A percentile compares a stretch with the other conserved stretches of the same genome.
Conservation (phyloP, 2,888 invertebrate genomes). For the Cyrtodaria siliqua region DNA sequence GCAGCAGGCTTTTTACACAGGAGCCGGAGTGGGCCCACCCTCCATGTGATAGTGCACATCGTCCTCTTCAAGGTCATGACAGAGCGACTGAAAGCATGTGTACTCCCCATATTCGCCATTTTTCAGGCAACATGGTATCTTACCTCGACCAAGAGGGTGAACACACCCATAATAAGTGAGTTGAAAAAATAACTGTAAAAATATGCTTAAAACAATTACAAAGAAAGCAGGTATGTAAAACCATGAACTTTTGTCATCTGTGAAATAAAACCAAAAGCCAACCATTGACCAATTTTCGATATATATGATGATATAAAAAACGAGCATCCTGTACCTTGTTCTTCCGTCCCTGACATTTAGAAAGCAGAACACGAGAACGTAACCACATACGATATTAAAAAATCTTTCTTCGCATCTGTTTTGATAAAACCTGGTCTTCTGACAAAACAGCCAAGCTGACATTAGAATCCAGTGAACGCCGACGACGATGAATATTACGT, state of each 20-base stretch:
- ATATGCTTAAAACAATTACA: slow-evolving; percentile 80
- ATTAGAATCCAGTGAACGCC: slow-evolving; percentile 85
- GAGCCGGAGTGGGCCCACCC: slow-evolving; percentile 20
- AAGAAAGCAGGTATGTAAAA: slow-evolving; percentile 83
- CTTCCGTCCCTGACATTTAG: slow-evolving; percentile 93
- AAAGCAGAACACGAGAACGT: slow-evolving; percentile 95
- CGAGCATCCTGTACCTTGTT: slow-evolving; percentile 88
- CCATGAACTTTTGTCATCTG: slow-evolving; percentile 78
- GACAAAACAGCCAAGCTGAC: slow-evolving; percentile 86
- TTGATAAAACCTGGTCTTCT: slow-evolving; percentile 78
- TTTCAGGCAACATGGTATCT: slow-evolving; percentile 71
- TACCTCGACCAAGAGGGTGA: slow-evolving; percentile 80
- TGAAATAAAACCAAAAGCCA: slow-evolving; percentile 86
- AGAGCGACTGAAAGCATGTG: slow-evolving; percentile 73
- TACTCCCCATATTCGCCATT: slow-evolving; percentile 67
- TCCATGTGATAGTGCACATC: slow-evolving; percentile 34
- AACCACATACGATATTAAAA: slow-evolving; percentile 90
- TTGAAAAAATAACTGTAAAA: slow-evolving; percentile 81
- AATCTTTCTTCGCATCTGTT: slow-evolving; percentile 79
- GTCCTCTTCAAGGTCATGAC: slow-evolving; percentile 68
- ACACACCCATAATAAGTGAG: slow-evolving; percentile 83
- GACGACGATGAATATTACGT: slow-evolving; percentile 82
- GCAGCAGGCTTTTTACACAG: too few relatives aligned
- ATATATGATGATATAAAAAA: slow-evolving; percentile 86
- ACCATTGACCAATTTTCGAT: slow-evolving; percentile 86